phyloP scores from a whole-genome alignment of 1,140 invertebrate genomes.

The Meteorus sp. region DNA sequence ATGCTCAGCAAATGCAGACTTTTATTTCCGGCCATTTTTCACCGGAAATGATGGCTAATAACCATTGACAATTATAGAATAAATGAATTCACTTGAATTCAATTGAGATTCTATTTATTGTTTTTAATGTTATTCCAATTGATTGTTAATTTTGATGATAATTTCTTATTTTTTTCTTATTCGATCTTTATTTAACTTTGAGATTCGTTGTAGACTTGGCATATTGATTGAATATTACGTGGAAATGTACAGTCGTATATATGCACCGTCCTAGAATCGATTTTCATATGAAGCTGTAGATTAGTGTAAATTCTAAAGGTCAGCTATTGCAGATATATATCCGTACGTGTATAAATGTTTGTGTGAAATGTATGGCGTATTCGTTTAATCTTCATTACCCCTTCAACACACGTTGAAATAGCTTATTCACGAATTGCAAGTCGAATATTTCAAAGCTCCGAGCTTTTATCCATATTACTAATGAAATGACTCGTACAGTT shows the following conservation, averaged over 20 bases:
- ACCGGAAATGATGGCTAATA: background rate
- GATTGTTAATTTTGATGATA: no score
- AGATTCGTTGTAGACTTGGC: no score
- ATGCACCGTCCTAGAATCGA: background rate
- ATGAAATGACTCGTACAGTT: background rate
- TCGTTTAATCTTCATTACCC: no score
- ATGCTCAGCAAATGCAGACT: no score
- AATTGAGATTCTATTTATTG: background rate
- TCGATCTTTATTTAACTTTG: background rate
- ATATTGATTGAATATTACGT: no score
- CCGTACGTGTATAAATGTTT: background rate
- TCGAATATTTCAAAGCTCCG: background rate
- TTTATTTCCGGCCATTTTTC: background rate
- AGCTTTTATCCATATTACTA: background rate
- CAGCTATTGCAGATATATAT: background rate
- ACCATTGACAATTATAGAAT: background rate
- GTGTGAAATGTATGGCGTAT: no score
- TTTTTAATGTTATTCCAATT: no score
- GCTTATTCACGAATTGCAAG: no score
- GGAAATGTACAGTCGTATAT: no score
- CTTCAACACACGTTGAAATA: no score
- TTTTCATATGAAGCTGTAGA: background rate
- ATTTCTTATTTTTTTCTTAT: background rate
- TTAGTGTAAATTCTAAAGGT: constrained; percentile 13
- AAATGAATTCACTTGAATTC: background rate